Evolutionary conservation across 2,888 invertebrate species (phyloP).

Genomic region (Caenorhabditis wallacei): DNA sequence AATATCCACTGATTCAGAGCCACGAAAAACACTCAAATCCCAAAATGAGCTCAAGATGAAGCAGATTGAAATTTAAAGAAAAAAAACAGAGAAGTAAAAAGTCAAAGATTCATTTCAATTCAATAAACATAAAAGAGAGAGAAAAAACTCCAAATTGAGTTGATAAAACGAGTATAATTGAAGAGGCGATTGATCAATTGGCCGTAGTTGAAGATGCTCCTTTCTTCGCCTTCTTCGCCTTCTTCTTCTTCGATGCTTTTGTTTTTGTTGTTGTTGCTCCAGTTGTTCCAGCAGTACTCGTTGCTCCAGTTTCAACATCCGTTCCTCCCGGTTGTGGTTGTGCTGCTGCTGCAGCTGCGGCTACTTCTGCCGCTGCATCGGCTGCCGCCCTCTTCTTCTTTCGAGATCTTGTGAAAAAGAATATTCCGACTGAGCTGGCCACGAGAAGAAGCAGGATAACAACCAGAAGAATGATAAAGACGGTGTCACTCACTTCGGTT

Average conservation of each 20-base stretch:
- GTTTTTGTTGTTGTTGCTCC: background rate
- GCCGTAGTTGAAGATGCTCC: constrained; percentile 5
- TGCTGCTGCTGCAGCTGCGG: background rate
- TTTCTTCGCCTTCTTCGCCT: background rate
- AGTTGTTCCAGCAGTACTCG: constrained; percentile 6
- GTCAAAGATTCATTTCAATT: too few relatives aligned
- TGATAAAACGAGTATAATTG: too few relatives aligned
- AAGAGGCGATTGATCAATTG: too few relatives aligned
- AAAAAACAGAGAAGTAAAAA: too few relatives aligned
- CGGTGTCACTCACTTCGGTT: background rate
- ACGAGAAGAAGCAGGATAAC: background rate
- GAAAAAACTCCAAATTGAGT: too few relatives aligned
- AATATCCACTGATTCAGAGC: too few relatives aligned
- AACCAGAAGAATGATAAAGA: background rate
- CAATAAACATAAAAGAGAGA: too few relatives aligned
- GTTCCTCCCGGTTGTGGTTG: background rate
- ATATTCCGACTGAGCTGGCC: background rate
- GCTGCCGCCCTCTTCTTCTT: background rate
- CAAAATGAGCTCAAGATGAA: too few relatives aligned
- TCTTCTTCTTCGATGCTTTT: constrained; percentile 13
- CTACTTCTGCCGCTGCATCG: background rate
- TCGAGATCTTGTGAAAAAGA: background rate
- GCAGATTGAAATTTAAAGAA: too few relatives aligned
- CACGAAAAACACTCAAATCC: too few relatives aligned
- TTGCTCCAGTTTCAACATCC: background rate